Percentiles rank a stretch among this genome's conserved stretches.
Evolutionary conservation across 1,140 invertebrate genomes (phyloP).

Genomic region (Cydia pomonella): DNA sequence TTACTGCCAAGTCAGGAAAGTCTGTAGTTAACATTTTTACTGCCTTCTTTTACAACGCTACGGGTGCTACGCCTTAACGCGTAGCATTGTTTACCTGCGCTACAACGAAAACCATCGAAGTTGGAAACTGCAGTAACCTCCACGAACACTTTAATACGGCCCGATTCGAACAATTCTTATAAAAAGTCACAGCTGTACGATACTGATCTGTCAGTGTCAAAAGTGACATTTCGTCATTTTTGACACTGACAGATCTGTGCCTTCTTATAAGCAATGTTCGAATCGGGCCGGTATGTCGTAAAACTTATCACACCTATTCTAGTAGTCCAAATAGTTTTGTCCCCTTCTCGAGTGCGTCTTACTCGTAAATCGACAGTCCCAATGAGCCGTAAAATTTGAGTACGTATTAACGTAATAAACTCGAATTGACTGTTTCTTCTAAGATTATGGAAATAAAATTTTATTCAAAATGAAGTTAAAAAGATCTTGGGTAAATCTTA

Average conservation of each 20-base stretch:
- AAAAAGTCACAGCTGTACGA: too few species aligned
- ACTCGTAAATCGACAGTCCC: neutral
- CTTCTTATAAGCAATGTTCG: too few species aligned
- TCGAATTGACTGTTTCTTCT: neutral
- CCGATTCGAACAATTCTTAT: too few species aligned
- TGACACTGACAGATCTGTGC: too few species aligned
- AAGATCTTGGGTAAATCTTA: neutral
- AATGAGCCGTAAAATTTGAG: neutral
- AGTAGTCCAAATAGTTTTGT: neutral
- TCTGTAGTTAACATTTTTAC: too few species aligned
- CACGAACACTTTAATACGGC: too few species aligned
- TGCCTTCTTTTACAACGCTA: neutral
- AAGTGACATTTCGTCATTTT: too few species aligned
- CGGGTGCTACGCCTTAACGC: neutral
- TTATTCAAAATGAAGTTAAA: neutral
- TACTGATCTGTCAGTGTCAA: too few species aligned
- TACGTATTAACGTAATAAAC: neutral
- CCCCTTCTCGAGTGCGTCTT: neutral
- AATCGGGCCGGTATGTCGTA: too few species aligned
- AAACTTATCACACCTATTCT: neutral
- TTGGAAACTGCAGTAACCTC: neutral
- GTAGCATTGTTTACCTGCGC: neutral
- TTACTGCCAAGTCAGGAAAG: too few species aligned
- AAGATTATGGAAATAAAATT: conserved; percentile 1
- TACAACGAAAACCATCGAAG: neutral